phyloP scores from a whole-genome alignment of 1,140 invertebrate species.

The Ylistrum balloti region DNA sequence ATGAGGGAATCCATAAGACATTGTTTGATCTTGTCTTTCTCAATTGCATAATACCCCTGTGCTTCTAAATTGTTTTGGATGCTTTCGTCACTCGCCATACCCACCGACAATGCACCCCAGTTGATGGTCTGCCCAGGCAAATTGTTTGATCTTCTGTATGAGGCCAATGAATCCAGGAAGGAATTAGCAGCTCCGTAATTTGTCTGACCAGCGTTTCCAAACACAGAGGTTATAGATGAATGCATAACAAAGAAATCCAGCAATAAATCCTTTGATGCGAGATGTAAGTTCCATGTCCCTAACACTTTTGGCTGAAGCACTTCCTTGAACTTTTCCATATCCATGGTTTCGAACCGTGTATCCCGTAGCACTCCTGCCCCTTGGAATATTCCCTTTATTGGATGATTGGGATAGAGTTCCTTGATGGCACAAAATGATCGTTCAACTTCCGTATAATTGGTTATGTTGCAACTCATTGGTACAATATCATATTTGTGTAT shows the following conservation, averaged over 20 bases:
- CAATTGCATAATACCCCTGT: not conserved
- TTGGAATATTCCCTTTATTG: slow-evolving; percentile 68
- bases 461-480: slow-evolving; percentile 60
- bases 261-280: slow-evolving; percentile 56
- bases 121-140: slow-evolving; percentile 69
- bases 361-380: slow-evolving; percentile 69
- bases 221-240: slow-evolving; percentile 66
- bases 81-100: slow-evolving; percentile 54
- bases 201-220: slow-evolving; percentile 69
- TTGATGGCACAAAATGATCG: slow-evolving; percentile 44
- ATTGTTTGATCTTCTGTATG: slow-evolving; percentile 60
- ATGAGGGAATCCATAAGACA: not conserved
- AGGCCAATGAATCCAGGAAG: slow-evolving; percentile 71
- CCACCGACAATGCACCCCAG: slow-evolving; percentile 68
- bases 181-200: slow-evolving; percentile 72
- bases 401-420: not conserved
- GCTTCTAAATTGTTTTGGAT: not conserved
- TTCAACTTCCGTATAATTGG: slow-evolving; percentile 43
- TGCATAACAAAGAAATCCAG: slow-evolving; percentile 74
- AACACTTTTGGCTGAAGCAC: slow-evolving; percentile 67
- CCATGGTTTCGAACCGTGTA: slow-evolving; percentile 57
- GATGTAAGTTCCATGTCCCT: slow-evolving; percentile 70
- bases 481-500: slow-evolving; percentile 47
- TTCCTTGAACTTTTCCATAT: slow-evolving; percentile 59
- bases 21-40: slow-evolving; percentile 36